Base-by-base conservation (phyloP, 2,888 invertebrate genomes). In the Metallyticus violacea region DNA sequence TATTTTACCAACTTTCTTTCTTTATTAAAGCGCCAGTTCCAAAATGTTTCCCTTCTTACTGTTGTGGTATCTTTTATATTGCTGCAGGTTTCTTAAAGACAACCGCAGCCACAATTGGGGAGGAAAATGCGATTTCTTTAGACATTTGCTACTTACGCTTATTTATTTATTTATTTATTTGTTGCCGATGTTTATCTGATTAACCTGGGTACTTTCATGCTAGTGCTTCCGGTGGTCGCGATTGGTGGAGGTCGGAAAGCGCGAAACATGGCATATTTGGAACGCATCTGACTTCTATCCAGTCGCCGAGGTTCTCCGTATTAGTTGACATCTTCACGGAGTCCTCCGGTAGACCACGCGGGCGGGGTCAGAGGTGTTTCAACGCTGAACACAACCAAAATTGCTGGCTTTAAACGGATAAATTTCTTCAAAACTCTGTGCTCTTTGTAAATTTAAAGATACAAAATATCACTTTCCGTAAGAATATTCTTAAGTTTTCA, bases 261-360 rank as follows among this genome's bases (percentile, higher is more conserved):
- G 77, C 62, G 77, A 40, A 83, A 76, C 7, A 62, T 40, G 26
- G n/a, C 7, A 26, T 83, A 62, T 83, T 77, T 77, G 83, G 83
- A 77, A 77, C 77, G 26, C 77, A 62, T 76, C 28, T 77, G 29
- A 25, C 30, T 22, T n/a, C 30, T 76, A 76, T 83, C 27, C 76
- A 83, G 27, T 83, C 83, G 77, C 76, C 28, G n/a, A 76, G 83
- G 27, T 27, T 81, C 81, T 81, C 27, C 81, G 81, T 83, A 83
- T 62, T 81, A 15, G 27, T 15, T 27, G 26, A 3, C 76, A 77
- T 29, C 76, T 30, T 76, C 76, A 83, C 83, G 77, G 77, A 77
- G 83, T 28, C 83, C 29, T 83, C 77, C n/a, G 27, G 83, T 28
- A 28, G 83, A 77, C 28, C 28, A 28, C 77, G 77, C 77, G 25